Evolutionary conservation across 1,140 invertebrate genomes (phyloP).

Genomic region (Temnothorax longispinosus): DNA sequence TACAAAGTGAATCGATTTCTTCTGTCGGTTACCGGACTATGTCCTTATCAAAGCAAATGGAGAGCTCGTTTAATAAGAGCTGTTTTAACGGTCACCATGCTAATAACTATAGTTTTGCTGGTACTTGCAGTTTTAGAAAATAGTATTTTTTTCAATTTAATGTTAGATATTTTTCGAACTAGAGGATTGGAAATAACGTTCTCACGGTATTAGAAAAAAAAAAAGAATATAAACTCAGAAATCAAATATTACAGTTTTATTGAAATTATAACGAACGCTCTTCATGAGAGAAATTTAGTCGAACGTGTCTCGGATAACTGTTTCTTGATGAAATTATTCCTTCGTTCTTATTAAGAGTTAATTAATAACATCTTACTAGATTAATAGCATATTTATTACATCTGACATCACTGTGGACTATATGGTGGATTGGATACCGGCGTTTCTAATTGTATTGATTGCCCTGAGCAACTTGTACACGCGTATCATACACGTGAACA

Average conservation of each 20-base stretch:
- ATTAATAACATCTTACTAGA: conserved; percentile 3
- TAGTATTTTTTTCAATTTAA: not conserved
- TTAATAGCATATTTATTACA: not conserved
- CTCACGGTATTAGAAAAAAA: not conserved
- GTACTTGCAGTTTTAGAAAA: not conserved
- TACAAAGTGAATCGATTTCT: not conserved
- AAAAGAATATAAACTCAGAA: not conserved
- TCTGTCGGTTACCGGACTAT: not conserved
- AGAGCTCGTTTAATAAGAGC: not conserved
- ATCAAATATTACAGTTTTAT: not conserved
- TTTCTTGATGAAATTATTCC: not conserved
- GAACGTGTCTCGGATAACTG: not conserved
- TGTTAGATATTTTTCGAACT: not conserved
- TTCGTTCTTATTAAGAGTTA: conserved; percentile 3
- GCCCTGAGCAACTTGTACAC: not conserved
- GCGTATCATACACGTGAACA: not conserved
- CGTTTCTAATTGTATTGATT: not conserved
- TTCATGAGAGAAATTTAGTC: not conserved
- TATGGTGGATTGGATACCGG: not conserved
- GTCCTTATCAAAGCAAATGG: conserved; percentile 26
- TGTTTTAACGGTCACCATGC: not conserved
- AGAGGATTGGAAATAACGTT: not conserved
- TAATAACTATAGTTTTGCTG: not conserved
- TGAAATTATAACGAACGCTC: not conserved
- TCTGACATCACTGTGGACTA: not conserved